Base-by-base conservation (phyloP, 2,113 vertebrate genomes). In the Willisornis vidua region DNA sequence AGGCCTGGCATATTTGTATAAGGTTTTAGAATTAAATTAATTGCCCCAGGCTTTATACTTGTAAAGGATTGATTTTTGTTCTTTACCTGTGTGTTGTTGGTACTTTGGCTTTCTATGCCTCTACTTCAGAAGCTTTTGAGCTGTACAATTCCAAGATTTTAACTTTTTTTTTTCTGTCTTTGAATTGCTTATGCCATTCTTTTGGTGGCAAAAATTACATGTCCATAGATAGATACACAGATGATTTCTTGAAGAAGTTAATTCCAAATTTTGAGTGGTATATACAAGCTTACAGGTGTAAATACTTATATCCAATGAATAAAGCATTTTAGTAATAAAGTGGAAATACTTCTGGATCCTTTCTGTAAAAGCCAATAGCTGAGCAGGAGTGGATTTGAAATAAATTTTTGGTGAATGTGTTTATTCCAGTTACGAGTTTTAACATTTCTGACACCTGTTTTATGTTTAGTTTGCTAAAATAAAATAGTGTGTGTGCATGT, bases 401-500 rank as follows among this genome's bases (percentile, higher is more conserved):
- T 87, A 46, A 8, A 7, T 41, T 96, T 80, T 81, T 86, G 29
- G 33, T 54, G 74, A 74, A n/a, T n/a, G 2, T 75, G 31, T 91
- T 81, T 90, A 82, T 83, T 70, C 26, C 55, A 51, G 49, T 62
- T 74, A 35, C 0, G 22, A 81, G 55, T 89, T 84, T 84, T 68
- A 77, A 31, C 52, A 33, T 89, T 84, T 86, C 54, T 93, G 65
- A 74, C 92, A 93, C 91, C 86, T 93, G 94, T 90, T 96, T 96
- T 90, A 3, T 93, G 88, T 96, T 96, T 92, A 72, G 81, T 90
- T 93, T 87, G 52, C 37, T 93, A 48, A 80, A 93, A 81, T 41
- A 59, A 83, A 71, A n/a, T 68, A 54, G 65, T 54, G 31, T 70
- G 54, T 67, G 33, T 55, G 28, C 63, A 25, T 23, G 31, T 63